A percentile compares a stretch with the other conserved stretches of the same genome.
phyloP scores from a whole-genome alignment of 2,888 invertebrate genomes.

The Cremastinae sp. region DNA sequence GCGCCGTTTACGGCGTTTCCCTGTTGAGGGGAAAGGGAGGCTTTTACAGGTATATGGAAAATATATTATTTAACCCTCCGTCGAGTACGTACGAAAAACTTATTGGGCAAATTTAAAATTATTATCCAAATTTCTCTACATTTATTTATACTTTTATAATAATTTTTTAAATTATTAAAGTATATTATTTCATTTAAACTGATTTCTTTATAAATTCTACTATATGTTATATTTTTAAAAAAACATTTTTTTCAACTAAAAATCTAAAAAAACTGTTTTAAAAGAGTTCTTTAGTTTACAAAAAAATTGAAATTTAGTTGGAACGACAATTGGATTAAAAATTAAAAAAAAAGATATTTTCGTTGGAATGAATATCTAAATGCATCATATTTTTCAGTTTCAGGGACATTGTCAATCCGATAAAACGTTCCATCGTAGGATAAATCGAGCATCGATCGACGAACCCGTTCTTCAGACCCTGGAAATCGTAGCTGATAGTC shows the following conservation, averaged over 20 bases:
- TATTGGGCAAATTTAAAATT: too few species aligned
- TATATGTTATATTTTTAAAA: neutral
- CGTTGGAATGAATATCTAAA: neutral
- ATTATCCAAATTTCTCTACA: too few species aligned
- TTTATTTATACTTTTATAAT: too few species aligned
- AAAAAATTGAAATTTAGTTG: neutral
- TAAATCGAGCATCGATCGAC: slow-evolving; percentile 30
- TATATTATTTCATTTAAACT: too few species aligned
- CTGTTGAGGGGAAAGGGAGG: slow-evolving; percentile 69
- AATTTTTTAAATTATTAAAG: slow-evolving; percentile 48
- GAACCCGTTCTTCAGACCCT: slow-evolving; percentile 2
- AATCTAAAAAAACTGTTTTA: neutral
- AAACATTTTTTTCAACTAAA: neutral
- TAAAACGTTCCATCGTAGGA: slow-evolving; percentile 42
- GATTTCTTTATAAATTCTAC: neutral
- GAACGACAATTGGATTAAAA: too few species aligned
- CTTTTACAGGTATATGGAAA: slow-evolving; percentile 69
- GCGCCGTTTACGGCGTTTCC: slow-evolving; percentile 72
- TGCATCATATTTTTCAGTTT: slow-evolving; percentile 22
- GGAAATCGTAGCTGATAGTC: slow-evolving; percentile 1
- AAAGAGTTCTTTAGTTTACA: neutral
- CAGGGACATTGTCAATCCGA: slow-evolving; percentile 50
- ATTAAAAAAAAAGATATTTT: neutral
- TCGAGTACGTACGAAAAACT: too few species aligned
- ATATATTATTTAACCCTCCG: too few species aligned